These are phyloP conservation scores for Tursiops truncatus DNA, from an alignment of 2,113 vertebrate species.

Conservation along the genomic window DNA sequence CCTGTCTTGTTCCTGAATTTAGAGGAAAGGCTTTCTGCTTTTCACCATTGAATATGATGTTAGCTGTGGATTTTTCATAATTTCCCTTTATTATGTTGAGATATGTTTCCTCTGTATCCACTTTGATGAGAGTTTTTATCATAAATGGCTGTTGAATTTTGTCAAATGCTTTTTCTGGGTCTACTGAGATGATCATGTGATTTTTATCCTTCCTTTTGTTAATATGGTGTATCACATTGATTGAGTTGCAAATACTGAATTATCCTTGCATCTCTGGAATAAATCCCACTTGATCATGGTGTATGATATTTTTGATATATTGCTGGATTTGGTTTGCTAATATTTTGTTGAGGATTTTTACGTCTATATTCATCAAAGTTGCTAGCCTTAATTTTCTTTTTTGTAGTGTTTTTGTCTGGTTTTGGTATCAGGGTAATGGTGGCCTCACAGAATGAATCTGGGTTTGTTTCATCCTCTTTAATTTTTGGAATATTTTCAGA, in stretches of 20 bases:
- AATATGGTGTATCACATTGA: not conserved
- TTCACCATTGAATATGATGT: not conserved
- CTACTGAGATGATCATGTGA: not conserved
- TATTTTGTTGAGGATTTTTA: not conserved
- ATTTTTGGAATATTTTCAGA: not conserved
- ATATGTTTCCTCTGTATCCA: not conserved
- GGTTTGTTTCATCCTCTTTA: not conserved
- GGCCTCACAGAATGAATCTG: not conserved
- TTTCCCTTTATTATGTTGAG: not conserved
- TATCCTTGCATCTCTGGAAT: not conserved
- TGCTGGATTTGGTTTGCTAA: not conserved
- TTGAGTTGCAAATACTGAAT: not conserved
- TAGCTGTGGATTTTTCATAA: not conserved
- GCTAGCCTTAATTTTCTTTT: not conserved
- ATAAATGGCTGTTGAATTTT: not conserved
- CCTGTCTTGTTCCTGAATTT: not conserved
- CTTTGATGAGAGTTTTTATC: not conserved
- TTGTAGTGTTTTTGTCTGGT: not conserved
- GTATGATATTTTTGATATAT: not conserved
- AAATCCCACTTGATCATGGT: not conserved
- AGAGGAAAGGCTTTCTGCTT: not conserved
- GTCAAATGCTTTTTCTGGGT: not conserved
- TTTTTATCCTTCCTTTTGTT: not conserved
- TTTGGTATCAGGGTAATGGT: not conserved
- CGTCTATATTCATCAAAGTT: not conserved